These are phyloP conservation scores for Heloderma charlesbogerti DNA, from an alignment of 2,113 vertebrate species.

Conservation along the genomic window DNA sequence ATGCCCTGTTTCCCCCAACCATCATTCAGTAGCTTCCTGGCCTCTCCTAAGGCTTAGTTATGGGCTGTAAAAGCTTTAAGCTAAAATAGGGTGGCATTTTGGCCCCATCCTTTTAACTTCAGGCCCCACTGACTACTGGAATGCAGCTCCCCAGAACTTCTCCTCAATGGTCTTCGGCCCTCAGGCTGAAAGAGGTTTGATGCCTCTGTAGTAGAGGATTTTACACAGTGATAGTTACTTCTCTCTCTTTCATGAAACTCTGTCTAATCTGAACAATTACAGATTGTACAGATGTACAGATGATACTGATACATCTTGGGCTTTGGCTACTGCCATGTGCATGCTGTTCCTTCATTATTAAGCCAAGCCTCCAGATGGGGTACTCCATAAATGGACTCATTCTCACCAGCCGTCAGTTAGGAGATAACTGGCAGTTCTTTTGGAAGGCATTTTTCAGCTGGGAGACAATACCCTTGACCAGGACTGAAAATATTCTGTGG, in stretches of 20 bases:
- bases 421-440: constrained; percentile 35
- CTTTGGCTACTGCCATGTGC: background rate
- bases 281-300: no score
- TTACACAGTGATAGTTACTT: background rate
- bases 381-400: constrained; percentile 36
- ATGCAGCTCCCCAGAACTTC: no score
- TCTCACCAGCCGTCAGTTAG: constrained; percentile 44
- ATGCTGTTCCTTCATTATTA: background rate
- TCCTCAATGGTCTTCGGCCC: no score
- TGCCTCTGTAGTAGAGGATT: background rate
- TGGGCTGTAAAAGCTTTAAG: no score
- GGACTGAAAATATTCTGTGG: background rate
- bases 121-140: no score
- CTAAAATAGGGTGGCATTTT: no score
- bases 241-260: background rate
- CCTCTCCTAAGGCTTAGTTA: no score
- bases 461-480: background rate
- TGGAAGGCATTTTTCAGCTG: background rate
- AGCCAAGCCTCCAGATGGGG: constrained; percentile 25
- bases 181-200: no score
- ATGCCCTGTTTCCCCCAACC: no score
- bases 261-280: accelerated
- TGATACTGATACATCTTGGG: background rate
- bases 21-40: no score
- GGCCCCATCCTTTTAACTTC: no score